Conservation (phyloP, 1,140 invertebrate species). For the Hyles euphorbiae region DNA sequence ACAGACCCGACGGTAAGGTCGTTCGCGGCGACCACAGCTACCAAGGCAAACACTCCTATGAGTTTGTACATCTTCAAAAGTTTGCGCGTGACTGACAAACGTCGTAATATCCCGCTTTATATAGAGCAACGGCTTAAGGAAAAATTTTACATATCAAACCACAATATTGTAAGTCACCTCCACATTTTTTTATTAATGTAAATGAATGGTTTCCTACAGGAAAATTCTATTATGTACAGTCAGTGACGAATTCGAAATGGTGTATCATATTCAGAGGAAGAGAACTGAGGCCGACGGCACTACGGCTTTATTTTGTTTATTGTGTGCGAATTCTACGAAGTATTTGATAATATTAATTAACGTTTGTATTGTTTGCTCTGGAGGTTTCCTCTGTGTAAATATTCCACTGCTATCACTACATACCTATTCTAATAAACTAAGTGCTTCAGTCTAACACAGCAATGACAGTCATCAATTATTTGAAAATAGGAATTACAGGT, state of each 20-base stretch:
- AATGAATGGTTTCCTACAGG: conserved; percentile 56
- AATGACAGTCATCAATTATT: too few relatives aligned
- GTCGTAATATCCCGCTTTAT: conserved; percentile 18
- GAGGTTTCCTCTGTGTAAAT: too few relatives aligned
- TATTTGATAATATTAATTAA: too few relatives aligned
- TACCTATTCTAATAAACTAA: too few relatives aligned
- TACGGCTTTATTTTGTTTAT: too few relatives aligned
- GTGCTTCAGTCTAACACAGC: too few relatives aligned
- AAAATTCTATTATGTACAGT: conserved; percentile 51
- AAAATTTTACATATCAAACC: conserved; percentile 19
- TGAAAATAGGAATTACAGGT: too few relatives aligned
- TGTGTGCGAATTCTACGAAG: too few relatives aligned
- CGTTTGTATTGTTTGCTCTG: too few relatives aligned
- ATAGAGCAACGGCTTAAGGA: conserved; percentile 30
- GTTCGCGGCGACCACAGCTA: conserved; percentile 28
- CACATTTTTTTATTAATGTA: conserved; percentile 38
- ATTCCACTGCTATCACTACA: too few relatives aligned
- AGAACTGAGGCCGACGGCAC: too few relatives aligned
- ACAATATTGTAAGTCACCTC: conserved; percentile 5
- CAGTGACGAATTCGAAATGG: conserved; percentile 31
- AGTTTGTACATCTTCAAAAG: conserved; percentile 40
- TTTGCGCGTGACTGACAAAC: conserved; percentile 18
- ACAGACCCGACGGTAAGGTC: conserved; percentile 40
- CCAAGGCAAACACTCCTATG: conserved; percentile 31
- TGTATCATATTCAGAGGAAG: too few relatives aligned